These are phyloP conservation scores for Pardosa pseudoannulata DNA, from an alignment of 2,888 invertebrate genomes.

Conservation along the genomic window DNA sequence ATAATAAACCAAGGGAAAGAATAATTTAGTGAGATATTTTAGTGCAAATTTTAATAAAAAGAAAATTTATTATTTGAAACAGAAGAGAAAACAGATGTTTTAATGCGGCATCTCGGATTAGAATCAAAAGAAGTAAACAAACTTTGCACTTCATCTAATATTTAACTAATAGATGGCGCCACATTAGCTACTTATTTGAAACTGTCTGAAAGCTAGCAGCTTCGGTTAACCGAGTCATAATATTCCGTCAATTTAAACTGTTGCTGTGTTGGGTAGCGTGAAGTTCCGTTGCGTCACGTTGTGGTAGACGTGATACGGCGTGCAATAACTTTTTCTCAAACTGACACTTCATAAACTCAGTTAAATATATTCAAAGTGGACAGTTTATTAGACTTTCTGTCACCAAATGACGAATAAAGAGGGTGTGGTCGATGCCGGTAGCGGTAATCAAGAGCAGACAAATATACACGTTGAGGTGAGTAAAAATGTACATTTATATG, in stretches of 20 bases:
- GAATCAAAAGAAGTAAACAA: no score
- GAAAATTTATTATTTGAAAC: no score
- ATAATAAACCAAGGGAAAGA: no score
- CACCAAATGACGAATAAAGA: slow-evolving; percentile 69
- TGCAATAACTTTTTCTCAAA: neutral
- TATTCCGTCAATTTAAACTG: slow-evolving; percentile 12
- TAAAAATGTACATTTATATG: no score
- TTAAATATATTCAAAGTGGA: neutral
- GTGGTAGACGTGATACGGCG: slow-evolving; percentile 3
- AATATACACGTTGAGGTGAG: slow-evolving; percentile 53
- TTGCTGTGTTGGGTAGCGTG: slow-evolving; percentile 16
- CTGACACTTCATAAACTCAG: neutral
- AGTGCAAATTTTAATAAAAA: no score
- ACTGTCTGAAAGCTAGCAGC: neutral
- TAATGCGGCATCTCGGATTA: no score
- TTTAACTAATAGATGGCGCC: slow-evolving; percentile 26
- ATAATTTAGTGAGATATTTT: no score
- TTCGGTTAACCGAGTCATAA: neutral
- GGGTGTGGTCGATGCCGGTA: slow-evolving; percentile 71
- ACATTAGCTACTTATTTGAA: neutral
- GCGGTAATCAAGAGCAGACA: slow-evolving; percentile 48
- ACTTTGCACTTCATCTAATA: neutral
- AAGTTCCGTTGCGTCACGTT: neutral
- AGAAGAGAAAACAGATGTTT: no score
- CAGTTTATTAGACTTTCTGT: neutral